Evolutionary conservation across 1,140 invertebrate genomes (phyloP).

Genomic region (Drosophila subpulchrella): DNA sequence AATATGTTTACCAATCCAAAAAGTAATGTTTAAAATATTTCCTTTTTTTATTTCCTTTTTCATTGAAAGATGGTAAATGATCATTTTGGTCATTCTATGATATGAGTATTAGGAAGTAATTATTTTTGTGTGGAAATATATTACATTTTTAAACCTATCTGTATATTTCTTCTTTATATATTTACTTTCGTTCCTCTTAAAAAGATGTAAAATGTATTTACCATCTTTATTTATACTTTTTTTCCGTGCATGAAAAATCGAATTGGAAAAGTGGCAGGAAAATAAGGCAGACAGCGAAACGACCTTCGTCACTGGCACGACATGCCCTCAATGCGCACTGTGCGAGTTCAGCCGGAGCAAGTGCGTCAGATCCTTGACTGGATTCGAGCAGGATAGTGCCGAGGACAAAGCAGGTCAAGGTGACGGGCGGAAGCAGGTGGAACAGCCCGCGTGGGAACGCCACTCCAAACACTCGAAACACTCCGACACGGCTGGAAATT

Average conservation of each 20-base stretch:
- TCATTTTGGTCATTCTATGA: too few species aligned
- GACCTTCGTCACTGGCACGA: constrained; percentile 31
- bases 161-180: too few species aligned
- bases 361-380: constrained; percentile 69
- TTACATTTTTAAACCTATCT: too few species aligned
- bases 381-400: constrained; percentile 49
- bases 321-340: constrained; percentile 32
- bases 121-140: too few species aligned
- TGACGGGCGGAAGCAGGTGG: constrained; percentile 33
- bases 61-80: too few species aligned
- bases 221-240: background rate
- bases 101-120: too few species aligned
- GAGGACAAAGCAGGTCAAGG: constrained; percentile 70
- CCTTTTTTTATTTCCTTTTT: too few species aligned
- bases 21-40: too few species aligned
- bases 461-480: constrained; percentile 5
- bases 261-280: constrained; percentile 15
- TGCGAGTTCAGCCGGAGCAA: constrained; percentile 28
- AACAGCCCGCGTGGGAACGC: background rate
- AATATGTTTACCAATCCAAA: too few species aligned
- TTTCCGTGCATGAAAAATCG: constrained; percentile 10
- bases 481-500: constrained; percentile 12
- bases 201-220: too few species aligned
- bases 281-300: constrained; percentile 1
- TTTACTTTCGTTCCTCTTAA: too few species aligned